Evolutionary conservation across 2,113 vertebrate species (phyloP).

Genomic region (Candoia aspera): DNA sequence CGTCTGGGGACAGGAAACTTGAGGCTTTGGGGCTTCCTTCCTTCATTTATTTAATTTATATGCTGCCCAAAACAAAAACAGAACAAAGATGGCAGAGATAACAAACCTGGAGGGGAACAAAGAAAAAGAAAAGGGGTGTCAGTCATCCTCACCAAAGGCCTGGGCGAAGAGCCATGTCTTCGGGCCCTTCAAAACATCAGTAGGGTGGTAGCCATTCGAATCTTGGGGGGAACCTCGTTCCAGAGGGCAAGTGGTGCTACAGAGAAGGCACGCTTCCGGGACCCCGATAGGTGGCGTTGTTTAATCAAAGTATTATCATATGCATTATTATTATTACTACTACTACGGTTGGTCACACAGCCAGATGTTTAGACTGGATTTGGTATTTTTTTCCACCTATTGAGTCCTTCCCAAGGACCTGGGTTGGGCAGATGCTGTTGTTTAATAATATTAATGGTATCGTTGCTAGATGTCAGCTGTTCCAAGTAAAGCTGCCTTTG

Average conservation of each 20-base stretch:
- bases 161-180: neutral
- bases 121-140: neutral
- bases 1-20: neutral
- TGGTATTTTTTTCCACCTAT: too few relatives aligned
- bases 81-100: neutral
- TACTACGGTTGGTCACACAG: too few relatives aligned
- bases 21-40: neutral
- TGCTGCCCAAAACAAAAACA: neutral
- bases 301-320: neutral
- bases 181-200: neutral
- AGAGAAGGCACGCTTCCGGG: neutral
- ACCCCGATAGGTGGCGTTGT: neutral
- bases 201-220: neutral
- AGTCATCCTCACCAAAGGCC: neutral
- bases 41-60: neutral
- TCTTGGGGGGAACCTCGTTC: neutral
- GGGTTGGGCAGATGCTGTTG: too few relatives aligned
- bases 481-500: too few relatives aligned
- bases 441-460: too few relatives aligned
- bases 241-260: neutral
- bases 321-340: too few relatives aligned
- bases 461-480: too few relatives aligned
- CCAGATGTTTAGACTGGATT: too few relatives aligned
- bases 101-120: neutral
- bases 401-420: neutral